These are phyloP conservation scores for Channa striata DNA, from an alignment of 2,797 vertebrate genomes.

Conservation along the genomic window DNA sequence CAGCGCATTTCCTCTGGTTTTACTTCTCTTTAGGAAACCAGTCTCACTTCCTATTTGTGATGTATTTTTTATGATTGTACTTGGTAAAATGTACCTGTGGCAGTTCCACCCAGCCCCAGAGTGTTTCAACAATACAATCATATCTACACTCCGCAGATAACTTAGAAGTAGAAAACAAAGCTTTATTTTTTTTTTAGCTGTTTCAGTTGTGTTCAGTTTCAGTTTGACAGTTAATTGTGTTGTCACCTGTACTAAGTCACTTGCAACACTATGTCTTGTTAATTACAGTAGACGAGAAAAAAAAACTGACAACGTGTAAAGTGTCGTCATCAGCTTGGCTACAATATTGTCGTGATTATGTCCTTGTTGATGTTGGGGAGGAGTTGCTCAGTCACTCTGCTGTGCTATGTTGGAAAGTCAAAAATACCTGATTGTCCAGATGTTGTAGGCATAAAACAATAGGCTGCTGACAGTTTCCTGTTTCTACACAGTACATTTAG, in stretches of 20 bases:
- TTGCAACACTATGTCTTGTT: no score
- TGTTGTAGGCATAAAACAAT: constrained; percentile 48
- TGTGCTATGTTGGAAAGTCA: not conserved
- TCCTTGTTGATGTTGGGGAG: constrained; percentile 9
- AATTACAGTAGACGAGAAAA: not conserved
- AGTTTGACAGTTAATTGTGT: not conserved
- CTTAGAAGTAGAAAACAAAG: not conserved
- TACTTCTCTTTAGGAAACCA: constrained; percentile 46
- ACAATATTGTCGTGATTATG: constrained; percentile 3
- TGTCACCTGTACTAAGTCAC: not conserved
- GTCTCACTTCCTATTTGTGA: constrained; percentile 48
- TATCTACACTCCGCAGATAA: not conserved
- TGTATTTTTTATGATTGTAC: not conserved
- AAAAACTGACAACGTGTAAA: no score
- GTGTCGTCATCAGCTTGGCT: not conserved
- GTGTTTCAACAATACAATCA: not conserved
- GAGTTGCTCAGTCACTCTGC: not conserved
- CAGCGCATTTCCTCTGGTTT: constrained; percentile 19
- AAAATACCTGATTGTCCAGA: constrained; percentile 43
- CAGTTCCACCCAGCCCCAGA: not conserved
- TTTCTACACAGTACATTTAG: constrained; percentile 22
- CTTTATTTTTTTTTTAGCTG: no score
- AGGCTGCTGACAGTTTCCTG: constrained; percentile 49
- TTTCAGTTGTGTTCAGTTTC: not conserved
- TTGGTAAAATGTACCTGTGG: constrained; percentile 5